These are phyloP conservation scores for Danaus melanippus DNA, from an alignment of 1,140 invertebrate genomes.

Conservation along the genomic window DNA sequence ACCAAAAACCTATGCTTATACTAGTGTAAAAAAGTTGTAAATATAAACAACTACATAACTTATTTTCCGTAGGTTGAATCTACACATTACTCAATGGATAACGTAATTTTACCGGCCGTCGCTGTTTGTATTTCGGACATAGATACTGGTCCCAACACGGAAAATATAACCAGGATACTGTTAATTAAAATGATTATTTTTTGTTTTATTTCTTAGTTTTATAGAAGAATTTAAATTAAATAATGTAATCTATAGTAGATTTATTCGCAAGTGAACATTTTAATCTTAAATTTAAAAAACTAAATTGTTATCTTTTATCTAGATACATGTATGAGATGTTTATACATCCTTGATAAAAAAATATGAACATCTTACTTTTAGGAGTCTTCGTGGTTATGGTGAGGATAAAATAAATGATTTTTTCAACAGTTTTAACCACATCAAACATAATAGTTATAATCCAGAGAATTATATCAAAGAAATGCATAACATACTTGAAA, in stretches of 20 bases:
- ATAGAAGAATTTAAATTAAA: too few relatives aligned
- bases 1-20: too few relatives aligned
- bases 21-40: too few relatives aligned
- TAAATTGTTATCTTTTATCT: too few relatives aligned
- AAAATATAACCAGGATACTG: slow-evolving; percentile 38
- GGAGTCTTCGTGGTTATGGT: slow-evolving; percentile 31
- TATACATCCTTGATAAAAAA: too few relatives aligned
- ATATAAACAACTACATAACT: too few relatives aligned
- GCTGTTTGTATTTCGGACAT: slow-evolving; percentile 36
- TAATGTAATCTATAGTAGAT: too few relatives aligned
- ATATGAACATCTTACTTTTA: slow-evolving; percentile 6
- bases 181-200: slow-evolving; percentile 26
- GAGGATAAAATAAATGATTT: slow-evolving; percentile 29
- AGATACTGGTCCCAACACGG: slow-evolving; percentile 32
- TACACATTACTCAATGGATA: slow-evolving; percentile 34
- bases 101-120: slow-evolving; percentile 40
- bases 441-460: slow-evolving; percentile 23
- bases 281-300: too few relatives aligned
- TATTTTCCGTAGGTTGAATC: slow-evolving; percentile 37
- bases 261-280: too few relatives aligned
- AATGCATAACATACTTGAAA: slow-evolving; percentile 39
- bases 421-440: slow-evolving; percentile 33
- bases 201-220: too few relatives aligned
- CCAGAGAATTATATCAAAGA: slow-evolving; percentile 30
- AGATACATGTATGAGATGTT: too few relatives aligned